Percentiles rank a stretch among this genome's conserved stretches.
These are phyloP conservation scores for Xylota sylvarum DNA, from an alignment of 2,888 invertebrate genomes.

Conservation along the genomic window DNA sequence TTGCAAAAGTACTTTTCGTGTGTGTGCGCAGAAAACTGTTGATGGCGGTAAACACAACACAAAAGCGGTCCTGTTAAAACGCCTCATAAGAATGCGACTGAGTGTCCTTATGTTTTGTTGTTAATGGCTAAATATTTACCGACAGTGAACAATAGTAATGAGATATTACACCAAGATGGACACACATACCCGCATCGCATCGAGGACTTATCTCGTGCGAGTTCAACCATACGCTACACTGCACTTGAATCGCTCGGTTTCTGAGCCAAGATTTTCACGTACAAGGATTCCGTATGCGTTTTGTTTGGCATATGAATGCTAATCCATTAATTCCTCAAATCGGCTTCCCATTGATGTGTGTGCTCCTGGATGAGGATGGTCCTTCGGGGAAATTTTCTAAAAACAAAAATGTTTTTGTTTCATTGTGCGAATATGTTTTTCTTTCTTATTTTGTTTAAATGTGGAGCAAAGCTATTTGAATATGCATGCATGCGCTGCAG, in stretches of 20 bases:
- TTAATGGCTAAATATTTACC: slow-evolving; percentile 63
- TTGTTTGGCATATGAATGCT: slow-evolving; percentile 71
- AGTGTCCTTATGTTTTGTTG: slow-evolving; percentile 37
- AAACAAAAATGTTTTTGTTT: slow-evolving; percentile 1
- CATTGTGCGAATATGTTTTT: slow-evolving; percentile 26
- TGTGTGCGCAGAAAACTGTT: slow-evolving; percentile 2
- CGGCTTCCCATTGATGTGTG: slow-evolving; percentile 43
- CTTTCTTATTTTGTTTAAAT: slow-evolving; percentile 15
- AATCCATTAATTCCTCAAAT: slow-evolving; percentile 72
- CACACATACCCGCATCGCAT: slow-evolving; percentile 35
- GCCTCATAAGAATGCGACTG: slow-evolving; percentile 27
- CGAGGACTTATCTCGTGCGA: slow-evolving; percentile 22
- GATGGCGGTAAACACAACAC: slow-evolving; percentile 23
- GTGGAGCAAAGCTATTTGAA: slow-evolving; percentile 34
- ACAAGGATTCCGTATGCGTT: slow-evolving; percentile 29
- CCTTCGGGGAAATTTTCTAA: slow-evolving; percentile 33
- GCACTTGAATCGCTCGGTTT: slow-evolving; percentile 48
- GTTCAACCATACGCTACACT: slow-evolving; percentile 47
- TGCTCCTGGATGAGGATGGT: not conserved
- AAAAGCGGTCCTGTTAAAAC: slow-evolving; percentile 31
- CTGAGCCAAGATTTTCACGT: slow-evolving; percentile 3
- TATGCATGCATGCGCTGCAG: slow-evolving; percentile 31
- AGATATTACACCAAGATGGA: slow-evolving; percentile 56
- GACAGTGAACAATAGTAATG: slow-evolving; percentile 65
- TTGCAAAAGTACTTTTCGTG: slow-evolving; percentile 17